Conservation (phyloP, 2,113 vertebrate species). For the Laticauda laticaudata region DNA sequence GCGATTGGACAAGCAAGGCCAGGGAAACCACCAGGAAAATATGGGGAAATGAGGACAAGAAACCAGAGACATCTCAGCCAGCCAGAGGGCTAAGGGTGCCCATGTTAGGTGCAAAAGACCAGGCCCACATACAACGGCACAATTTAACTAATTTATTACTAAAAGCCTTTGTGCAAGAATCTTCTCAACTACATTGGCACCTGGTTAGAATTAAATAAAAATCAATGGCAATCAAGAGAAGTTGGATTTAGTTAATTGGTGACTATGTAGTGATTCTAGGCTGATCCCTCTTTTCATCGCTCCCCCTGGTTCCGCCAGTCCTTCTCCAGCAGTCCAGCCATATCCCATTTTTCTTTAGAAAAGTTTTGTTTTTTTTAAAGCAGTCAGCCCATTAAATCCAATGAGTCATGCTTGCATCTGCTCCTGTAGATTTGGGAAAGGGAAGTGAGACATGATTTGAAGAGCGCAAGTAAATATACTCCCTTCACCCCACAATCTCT, state of each 20-base stretch:
- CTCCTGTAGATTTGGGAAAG: background rate
- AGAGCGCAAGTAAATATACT: background rate
- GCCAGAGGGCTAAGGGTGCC: background rate
- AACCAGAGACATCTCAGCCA: background rate
- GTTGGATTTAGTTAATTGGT: background rate
- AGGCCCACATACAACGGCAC: background rate
- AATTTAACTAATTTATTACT: background rate
- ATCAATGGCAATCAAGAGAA: background rate
- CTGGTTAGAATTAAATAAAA: background rate
- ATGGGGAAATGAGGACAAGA: background rate
- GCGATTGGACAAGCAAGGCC: background rate
- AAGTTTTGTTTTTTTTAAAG: background rate
- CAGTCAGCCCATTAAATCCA: background rate
- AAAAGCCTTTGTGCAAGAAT: background rate
- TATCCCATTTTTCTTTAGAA: background rate
- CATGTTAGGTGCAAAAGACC: too few relatives aligned
- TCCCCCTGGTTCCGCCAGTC: background rate
- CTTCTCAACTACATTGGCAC: background rate
- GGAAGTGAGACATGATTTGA: background rate
- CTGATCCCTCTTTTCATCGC: background rate
- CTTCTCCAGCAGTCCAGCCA: background rate
- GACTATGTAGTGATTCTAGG: background rate
- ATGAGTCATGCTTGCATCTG: background rate
- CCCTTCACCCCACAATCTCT: background rate
- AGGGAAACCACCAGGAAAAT: background rate